Percentiles rank a stretch among this genome's conserved stretches.
These are phyloP conservation scores for Acanthococcus lagerstroemiae DNA, from an alignment of 2,888 invertebrate species.

Conservation along the genomic window DNA sequence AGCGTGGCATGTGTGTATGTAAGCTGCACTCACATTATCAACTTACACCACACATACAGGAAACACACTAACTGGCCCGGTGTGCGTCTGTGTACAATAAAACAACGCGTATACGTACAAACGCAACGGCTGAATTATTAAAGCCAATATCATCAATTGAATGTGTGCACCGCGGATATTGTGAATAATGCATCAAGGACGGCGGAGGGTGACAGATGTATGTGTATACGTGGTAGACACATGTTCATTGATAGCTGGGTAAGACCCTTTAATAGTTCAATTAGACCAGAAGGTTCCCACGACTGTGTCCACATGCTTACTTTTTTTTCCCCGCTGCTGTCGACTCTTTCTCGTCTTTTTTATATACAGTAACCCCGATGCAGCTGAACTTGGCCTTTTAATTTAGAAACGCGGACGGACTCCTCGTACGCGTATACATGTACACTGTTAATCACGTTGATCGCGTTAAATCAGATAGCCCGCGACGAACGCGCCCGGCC, in stretches of 20 bases:
- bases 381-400: background rate
- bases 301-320: background rate
- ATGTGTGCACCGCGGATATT: background rate
- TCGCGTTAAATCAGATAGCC: too few species aligned
- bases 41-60: too few species aligned
- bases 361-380: too few species aligned
- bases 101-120: background rate
- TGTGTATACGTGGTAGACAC: background rate
- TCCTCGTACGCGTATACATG: too few species aligned
- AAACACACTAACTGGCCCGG: background rate
- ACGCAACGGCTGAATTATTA: constrained; percentile 7
- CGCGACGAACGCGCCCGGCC: too few species aligned
- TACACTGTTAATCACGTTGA: too few species aligned
- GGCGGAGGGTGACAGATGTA: constrained; percentile 2
- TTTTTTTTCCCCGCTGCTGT: too few species aligned
- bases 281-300: background rate
- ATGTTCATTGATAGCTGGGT: background rate
- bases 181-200: background rate
- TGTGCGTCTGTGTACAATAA: too few species aligned
- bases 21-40: too few species aligned
- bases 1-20: too few species aligned
- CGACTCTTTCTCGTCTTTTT: background rate
- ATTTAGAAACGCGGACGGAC: too few species aligned
- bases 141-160: constrained; percentile 8
- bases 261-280: background rate